Evolutionary conservation across 2,113 vertebrate genomes (phyloP).

Genomic region (Notiomystis cincta): DNA sequence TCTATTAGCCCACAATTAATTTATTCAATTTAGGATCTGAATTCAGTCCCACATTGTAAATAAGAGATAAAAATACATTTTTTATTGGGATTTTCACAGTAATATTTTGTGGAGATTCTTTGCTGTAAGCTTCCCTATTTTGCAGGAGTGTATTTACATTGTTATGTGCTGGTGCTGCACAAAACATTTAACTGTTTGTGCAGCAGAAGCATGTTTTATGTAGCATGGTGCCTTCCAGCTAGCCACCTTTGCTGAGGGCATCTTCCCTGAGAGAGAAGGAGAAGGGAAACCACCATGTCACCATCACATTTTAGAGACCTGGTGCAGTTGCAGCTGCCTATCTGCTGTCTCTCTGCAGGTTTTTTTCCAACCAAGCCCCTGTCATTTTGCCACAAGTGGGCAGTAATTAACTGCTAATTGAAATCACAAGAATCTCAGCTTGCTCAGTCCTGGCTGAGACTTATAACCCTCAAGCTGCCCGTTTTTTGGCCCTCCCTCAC

Average conservation of each 20-base stretch:
- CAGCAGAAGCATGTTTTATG: not conserved
- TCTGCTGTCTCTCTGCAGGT: not conserved
- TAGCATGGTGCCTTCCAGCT: not conserved
- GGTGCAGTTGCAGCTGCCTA: not conserved
- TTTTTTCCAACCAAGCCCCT: not conserved
- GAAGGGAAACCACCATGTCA: fast-evolving
- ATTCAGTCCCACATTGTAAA: not conserved
- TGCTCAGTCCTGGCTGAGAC: not conserved
- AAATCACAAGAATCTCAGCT: not conserved
- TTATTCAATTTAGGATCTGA: not conserved
- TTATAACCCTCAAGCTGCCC: not conserved
- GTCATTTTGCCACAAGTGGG: not conserved
- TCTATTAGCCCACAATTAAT: not conserved
- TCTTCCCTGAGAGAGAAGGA: not conserved
- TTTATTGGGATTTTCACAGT: not conserved
- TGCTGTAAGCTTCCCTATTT: not conserved
- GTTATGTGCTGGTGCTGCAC: not conserved
- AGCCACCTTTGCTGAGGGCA: not conserved
- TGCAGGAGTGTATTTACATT: not conserved
- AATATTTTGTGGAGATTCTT: not conserved
- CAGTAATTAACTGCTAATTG: not conserved
- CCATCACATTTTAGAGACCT: not conserved
- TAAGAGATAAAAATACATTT: not conserved
- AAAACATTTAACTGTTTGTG: not conserved
- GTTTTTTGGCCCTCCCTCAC: not conserved